These are phyloP conservation scores for Sitophilus oryzae DNA, from an alignment of 1,140 invertebrate species.

Conservation along the genomic window DNA sequence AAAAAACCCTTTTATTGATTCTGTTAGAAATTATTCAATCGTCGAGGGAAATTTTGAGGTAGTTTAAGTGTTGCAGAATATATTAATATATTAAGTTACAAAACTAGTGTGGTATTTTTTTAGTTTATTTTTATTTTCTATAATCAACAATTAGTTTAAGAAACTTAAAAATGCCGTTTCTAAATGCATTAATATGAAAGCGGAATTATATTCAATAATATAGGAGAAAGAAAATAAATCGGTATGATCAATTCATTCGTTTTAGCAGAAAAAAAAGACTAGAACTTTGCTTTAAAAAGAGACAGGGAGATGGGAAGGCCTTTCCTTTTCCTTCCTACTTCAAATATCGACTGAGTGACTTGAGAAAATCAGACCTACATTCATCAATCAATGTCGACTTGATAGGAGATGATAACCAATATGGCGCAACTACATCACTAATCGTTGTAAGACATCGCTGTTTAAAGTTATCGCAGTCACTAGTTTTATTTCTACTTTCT, in stretches of 20 bases:
- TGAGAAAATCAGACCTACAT: constrained; percentile 31
- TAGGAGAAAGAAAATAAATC: constrained; percentile 5
- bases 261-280: constrained; percentile 11
- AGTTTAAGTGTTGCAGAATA: too few species aligned
- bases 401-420: constrained; percentile 37
- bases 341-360: constrained; percentile 26
- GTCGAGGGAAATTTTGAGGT: too few species aligned
- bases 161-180: too few species aligned
- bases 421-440: constrained; percentile 36
- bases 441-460: constrained; percentile 39
- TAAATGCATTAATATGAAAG: too few species aligned
- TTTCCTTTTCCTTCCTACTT: constrained; percentile 16
- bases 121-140: not conserved
- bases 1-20: not conserved
- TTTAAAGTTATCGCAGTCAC: constrained; percentile 28
- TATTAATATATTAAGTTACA: too few species aligned
- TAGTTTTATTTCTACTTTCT: constrained; percentile 1
- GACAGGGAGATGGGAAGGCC: constrained; percentile 1
- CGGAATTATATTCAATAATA: too few species aligned
- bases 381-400: constrained; percentile 37
- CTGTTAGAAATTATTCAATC: too few species aligned
- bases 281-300: constrained; percentile 9
- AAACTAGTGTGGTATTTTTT: not conserved
- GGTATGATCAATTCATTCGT: not conserved
- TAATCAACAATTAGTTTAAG: too few species aligned